Evolutionary conservation across 1,140 invertebrate genomes (phyloP).

Genomic region (Ladona fulva): DNA sequence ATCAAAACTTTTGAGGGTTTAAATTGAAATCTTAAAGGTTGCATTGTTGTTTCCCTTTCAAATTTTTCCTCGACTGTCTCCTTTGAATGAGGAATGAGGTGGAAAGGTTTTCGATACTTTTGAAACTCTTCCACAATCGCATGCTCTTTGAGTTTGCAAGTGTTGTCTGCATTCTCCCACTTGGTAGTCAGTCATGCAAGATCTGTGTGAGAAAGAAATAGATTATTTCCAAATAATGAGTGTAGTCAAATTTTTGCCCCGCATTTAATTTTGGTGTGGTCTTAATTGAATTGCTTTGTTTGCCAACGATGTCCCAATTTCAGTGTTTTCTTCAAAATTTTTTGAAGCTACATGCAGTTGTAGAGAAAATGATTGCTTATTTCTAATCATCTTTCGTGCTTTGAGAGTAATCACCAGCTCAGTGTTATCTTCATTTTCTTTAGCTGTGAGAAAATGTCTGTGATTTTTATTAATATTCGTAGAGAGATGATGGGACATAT

Average conservation of each 20-base stretch:
- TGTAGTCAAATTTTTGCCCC: neutral
- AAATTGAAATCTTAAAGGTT: no score
- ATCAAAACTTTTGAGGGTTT: no score
- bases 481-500: constrained; percentile 1
- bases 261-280: constrained; percentile 1
- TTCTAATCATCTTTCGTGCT: no score
- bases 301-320: neutral
- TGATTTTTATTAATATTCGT: neutral
- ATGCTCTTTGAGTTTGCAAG: no score
- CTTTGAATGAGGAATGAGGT: no score
- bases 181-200: neutral
- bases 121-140: no score
- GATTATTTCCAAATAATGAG: neutral
- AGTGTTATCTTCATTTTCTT: neutral
- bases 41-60: no score
- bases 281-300: neutral
- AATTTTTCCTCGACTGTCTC: no score
- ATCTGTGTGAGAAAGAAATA: neutral
- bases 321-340: neutral
- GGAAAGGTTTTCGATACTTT: no score
- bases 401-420: no score
- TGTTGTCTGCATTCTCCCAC: neutral
- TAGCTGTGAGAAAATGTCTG: neutral
- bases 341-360: no score
- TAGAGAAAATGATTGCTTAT: no score